Evolutionary conservation across 2,888 invertebrate genomes (phyloP), one percentile per base, ranked within the genome.

Genomic region (Lithophane socia): DNA sequence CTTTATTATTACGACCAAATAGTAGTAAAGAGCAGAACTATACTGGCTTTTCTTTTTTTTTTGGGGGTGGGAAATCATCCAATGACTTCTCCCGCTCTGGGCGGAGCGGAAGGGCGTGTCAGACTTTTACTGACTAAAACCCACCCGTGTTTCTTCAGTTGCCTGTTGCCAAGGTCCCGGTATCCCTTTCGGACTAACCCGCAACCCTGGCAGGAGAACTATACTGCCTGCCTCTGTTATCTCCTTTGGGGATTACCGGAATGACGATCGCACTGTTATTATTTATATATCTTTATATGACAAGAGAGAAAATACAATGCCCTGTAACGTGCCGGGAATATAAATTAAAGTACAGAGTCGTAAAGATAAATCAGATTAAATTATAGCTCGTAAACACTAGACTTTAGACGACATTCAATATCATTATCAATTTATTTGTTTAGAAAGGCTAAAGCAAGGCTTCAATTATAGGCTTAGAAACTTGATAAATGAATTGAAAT

Each of bases 281-380:
- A 71, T 73, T 65, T 69, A 72, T 75, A 56, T 47, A 13, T 69
- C 42, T 60, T 7, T 72, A 69, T 72, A 66, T 12, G 18, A n/a
- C 64, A 61, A 66, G 65, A 81, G 66, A 80, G 85, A 82, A 71
- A 75, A 85, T 24, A 77, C 65, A 84, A 73, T 75, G 73, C 69
- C 64, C 42, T 68, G 61, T 71, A 64, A 77, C 75, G 83, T 80
- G 72, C 76, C 65, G 44, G 66, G 24, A 80, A 73, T 77, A 79
- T 71, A 77, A 69, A 78, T 75, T 68, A 75, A 61, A 12, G 18
- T 18, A 18, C 18, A 3, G 44, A 65, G 58, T 77, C 63, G 44
- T 80, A 78, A 82, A 86, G 85, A 84, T 86, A 86, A 82, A 79
- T 80, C 77, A 64, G 68, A 85, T 86, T 79, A 77, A 68, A 78